Conservation (phyloP, 2,888 invertebrate species). For the Platycnemis pennipes region DNA sequence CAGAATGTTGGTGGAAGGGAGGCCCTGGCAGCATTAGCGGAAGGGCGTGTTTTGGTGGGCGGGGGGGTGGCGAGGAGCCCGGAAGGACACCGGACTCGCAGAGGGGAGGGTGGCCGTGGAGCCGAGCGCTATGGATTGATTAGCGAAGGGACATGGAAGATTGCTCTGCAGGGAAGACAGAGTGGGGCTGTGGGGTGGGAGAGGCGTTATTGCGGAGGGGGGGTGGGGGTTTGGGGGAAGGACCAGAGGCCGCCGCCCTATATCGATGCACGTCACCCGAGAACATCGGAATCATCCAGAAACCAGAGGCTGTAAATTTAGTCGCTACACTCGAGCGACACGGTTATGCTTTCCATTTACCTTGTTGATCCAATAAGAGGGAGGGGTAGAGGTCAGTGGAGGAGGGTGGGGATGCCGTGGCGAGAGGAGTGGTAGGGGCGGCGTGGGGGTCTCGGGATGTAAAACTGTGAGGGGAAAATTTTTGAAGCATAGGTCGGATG, state of each 20-base stretch:
- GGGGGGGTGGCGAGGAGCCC: not conserved
- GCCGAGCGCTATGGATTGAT: not conserved
- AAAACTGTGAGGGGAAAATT: not conserved
- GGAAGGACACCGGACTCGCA: not conserved
- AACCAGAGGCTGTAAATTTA: slow-evolving; percentile 61
- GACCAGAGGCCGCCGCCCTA: not conserved
- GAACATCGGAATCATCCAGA: slow-evolving; percentile 57
- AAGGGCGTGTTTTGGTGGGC: not conserved
- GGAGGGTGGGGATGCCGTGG: not conserved
- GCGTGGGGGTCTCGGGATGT: not conserved
- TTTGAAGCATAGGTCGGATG: not conserved
- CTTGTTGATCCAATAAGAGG: slow-evolving; percentile 54
- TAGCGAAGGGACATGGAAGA: slow-evolving; percentile 28
- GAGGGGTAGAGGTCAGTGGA: not conserved
- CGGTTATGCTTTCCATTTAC: slow-evolving; percentile 64
- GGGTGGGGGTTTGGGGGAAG: not conserved
- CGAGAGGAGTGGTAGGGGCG: not conserved
- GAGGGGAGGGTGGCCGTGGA: not conserved
- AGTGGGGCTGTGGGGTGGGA: not conserved
- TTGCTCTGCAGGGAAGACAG: not conserved
- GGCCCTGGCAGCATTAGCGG: too few species aligned
- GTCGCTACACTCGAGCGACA: slow-evolving; percentile 60
- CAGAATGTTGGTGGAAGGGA: not conserved
- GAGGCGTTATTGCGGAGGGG: slow-evolving; percentile 1
- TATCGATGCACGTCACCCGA: slow-evolving; percentile 52